Evolutionary conservation across 2,888 invertebrate species (phyloP), one percentile per base, ranked within the genome.

Genomic region (Tetragnatha montana): DNA sequence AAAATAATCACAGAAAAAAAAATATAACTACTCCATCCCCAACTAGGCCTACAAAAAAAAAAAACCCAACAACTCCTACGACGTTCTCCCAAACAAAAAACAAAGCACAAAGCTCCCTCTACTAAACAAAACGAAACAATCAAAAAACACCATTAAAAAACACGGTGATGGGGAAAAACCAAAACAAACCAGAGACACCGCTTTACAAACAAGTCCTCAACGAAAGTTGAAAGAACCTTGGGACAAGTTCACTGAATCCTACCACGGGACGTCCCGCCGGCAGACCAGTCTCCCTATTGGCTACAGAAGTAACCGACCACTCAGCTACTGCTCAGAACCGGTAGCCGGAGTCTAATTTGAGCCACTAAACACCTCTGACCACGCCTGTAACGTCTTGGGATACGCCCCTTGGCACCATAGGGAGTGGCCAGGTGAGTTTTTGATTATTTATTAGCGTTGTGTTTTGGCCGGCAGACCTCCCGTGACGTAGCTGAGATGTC

Each of bases 351-450:
- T 47, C 79, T 76, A 81, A 87, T 87, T 81, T 49, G 71, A 73
- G 73, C 88, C 88, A 88, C 83, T 88, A 80, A 83, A 88, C 83
- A 88, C 82, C 68, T 82, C 21, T 68, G 71, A 79, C 83, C 83
- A 88, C 88, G 88, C 88, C 83, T 83, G 73, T 35, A 21, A 88
- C n/a, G 88, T 88, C 74, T 74, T 35, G 17, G 35, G 83, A 74
- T 21, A 73, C 88, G 88, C 88, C 88, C 73, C 60, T 88, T 88
- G 73, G 71, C 79, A 83, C 80, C 47, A 22, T 68, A 79, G 68
- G 88, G 88, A 78, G 88, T 83, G 70, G 88, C 60, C 51, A 51
- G 70, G 35, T n/a, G 60, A 60, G 22, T 35, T 19, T 73, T 51
- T 71, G 47, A 73, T 60, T 75, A 75, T 70, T 35, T 84, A 19